These are phyloP conservation scores for Cirrhinus mrigala DNA, from an alignment of 2,797 vertebrate species.

Conservation along the genomic window DNA sequence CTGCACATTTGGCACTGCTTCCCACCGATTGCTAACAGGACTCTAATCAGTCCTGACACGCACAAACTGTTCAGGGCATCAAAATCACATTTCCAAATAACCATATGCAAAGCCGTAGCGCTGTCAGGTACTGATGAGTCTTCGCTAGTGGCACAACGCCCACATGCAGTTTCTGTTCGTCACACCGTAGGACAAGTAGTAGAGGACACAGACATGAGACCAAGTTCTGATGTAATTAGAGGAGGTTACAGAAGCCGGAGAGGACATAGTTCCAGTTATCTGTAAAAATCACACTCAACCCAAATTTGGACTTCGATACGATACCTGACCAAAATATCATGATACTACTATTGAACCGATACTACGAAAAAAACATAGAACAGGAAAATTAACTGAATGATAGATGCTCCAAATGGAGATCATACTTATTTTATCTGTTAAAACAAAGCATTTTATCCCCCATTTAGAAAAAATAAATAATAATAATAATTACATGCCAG, in stretches of 20 bases:
- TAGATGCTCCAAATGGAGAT: too few species aligned
- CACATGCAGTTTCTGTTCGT: slow-evolving; percentile 56
- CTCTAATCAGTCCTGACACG: slow-evolving; percentile 74
- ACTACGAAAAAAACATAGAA: too few species aligned
- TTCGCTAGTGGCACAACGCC: slow-evolving; percentile 64
- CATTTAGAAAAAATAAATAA: too few species aligned
- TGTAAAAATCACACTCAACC: neutral
- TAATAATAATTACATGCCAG: too few species aligned
- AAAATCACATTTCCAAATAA: slow-evolving; percentile 77
- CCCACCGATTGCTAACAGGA: slow-evolving; percentile 64
- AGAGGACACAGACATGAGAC: slow-evolving; percentile 36
- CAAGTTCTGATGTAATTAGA: neutral
- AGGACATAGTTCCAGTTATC: neutral
- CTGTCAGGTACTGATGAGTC: slow-evolving; percentile 62
- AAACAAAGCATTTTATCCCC: too few species aligned
- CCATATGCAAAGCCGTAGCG: slow-evolving; percentile 66
- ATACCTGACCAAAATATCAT: too few species aligned
- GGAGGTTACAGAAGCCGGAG: neutral
- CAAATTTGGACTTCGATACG: too few species aligned
- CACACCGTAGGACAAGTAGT: slow-evolving; percentile 47
- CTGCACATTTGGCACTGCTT: slow-evolving; percentile 68
- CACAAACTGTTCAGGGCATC: slow-evolving; percentile 76
- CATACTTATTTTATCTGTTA: too few species aligned
- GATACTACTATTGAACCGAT: too few species aligned
- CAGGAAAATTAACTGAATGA: too few species aligned